Evolutionary conservation across 2,113 vertebrate species (phyloP), one percentile per base, ranked within the genome.

Genomic region (Todiramphus chloris): DNA sequence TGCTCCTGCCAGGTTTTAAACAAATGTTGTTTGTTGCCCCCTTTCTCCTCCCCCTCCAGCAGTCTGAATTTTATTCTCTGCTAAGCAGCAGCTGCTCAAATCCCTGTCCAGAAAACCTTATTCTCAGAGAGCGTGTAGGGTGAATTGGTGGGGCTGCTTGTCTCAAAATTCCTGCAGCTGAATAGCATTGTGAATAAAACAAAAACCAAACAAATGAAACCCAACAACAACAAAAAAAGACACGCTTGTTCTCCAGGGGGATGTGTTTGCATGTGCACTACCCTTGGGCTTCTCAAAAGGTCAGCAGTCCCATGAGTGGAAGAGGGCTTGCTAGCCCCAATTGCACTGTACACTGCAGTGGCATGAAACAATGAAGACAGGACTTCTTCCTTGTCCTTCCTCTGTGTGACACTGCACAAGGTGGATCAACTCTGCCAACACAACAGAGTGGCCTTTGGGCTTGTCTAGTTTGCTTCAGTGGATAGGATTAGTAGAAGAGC

Each of bases 31-130:
- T 95, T 97, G 89, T 97, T 95, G 90, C 82, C 74, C 85, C 79
- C 59, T 68, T 85, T 88, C 62, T 70, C 62, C 67, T 81, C 78
- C 92, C 83, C 53, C 76, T 79, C 60, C 55, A 83, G 72, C 84
- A 78, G 48, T 68, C 83, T 93, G 78, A 92, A 83, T 93, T 96
- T 90, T 92, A 87, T 89, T 97, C 88, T 94, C 87, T 95, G 77
- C 87, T 89, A 76, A 70, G 74, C 76, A 96, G 90, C 97, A 97
- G 97, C 97, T 97, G 97, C 93, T 96, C 76, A 75, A 59, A 90
- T 96, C 92, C 70, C 87, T 90, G 70, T 97, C 72, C 95, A 96
- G 84, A 93, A 96, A 87, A 67, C 81, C 78, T 94, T 67, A 53
- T 89, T 95, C 91, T 87, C 87, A 50, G 70, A 43, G 92, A 87